A percentile compares a stretch with the other conserved stretches of the same genome.
phyloP scores from a whole-genome alignment of 2,113 vertebrate species.

The Megaceryle torquata region DNA sequence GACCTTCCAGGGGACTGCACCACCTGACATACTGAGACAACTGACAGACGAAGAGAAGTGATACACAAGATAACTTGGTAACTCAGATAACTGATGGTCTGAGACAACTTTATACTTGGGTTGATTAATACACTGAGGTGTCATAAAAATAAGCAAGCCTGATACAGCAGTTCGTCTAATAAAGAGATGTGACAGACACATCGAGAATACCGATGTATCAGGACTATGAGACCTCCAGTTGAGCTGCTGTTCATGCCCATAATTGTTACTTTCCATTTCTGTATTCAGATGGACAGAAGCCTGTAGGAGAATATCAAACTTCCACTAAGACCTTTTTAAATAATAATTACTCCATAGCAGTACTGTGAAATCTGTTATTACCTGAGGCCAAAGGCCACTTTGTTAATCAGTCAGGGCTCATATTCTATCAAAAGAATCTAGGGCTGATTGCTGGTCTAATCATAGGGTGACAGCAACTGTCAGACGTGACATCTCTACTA shows the following conservation, averaged over 20 bases:
- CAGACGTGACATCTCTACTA: conserved; percentile 54
- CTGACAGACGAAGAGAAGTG: background rate
- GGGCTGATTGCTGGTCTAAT: conserved; percentile 74
- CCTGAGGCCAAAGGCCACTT: conserved; percentile 76
- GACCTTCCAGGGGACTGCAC: background rate
- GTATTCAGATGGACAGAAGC: conserved; percentile 65
- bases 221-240: background rate
- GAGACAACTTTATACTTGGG: background rate
- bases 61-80: background rate
- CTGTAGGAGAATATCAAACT: conserved; percentile 68
- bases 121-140: conserved; percentile 5
- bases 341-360: conserved; percentile 76
- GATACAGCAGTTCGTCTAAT: background rate
- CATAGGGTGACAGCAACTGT: conserved; percentile 60
- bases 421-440: conserved; percentile 68
- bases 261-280: conserved; percentile 61
- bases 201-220: background rate
- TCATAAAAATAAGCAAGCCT: background rate
- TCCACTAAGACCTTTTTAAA: conserved; percentile 72
- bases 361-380: conserved; percentile 79
- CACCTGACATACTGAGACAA: background rate
- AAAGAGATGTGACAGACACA: background rate
- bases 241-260: background rate
- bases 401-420: conserved; percentile 77
- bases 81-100: background rate